Conservation (phyloP, 2,113 vertebrate species). For the Strigops habroptila region DNA sequence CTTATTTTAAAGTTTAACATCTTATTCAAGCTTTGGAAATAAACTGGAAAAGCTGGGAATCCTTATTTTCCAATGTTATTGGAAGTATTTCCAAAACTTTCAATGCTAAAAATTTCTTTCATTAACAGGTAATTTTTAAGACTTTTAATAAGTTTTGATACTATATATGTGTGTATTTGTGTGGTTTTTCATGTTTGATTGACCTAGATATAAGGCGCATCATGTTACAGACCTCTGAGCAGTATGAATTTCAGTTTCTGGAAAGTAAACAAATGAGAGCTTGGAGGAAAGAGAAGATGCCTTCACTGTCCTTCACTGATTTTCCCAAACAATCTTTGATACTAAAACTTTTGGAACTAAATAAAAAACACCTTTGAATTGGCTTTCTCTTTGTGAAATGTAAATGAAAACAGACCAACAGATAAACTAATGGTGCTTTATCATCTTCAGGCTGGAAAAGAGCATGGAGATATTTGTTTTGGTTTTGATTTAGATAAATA, state of each 20-base stretch:
- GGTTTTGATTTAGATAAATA: background rate
- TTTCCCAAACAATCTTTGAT: background rate
- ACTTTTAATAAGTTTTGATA: background rate
- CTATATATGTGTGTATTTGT: background rate
- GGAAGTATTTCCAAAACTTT: background rate
- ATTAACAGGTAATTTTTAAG: background rate
- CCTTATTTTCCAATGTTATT: background rate
- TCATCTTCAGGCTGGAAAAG: background rate
- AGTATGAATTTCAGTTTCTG: background rate
- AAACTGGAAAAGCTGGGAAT: background rate
- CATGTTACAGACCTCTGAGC: background rate
- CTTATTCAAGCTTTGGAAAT: background rate
- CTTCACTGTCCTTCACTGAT: background rate
- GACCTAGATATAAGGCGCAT: background rate
- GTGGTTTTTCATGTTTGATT: background rate
- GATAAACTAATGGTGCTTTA: background rate
- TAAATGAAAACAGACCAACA: background rate
- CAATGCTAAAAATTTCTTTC: background rate
- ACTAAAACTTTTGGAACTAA: background rate
- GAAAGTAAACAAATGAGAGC: conserved; percentile 9
- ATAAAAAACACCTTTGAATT: background rate
- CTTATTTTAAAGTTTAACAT: background rate
- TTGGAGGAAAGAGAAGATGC: background rate
- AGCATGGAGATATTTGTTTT: background rate
- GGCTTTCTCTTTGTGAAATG: background rate